These are phyloP conservation scores for Tichodroma muraria DNA, from an alignment of 2,113 vertebrate species.

Conservation along the genomic window DNA sequence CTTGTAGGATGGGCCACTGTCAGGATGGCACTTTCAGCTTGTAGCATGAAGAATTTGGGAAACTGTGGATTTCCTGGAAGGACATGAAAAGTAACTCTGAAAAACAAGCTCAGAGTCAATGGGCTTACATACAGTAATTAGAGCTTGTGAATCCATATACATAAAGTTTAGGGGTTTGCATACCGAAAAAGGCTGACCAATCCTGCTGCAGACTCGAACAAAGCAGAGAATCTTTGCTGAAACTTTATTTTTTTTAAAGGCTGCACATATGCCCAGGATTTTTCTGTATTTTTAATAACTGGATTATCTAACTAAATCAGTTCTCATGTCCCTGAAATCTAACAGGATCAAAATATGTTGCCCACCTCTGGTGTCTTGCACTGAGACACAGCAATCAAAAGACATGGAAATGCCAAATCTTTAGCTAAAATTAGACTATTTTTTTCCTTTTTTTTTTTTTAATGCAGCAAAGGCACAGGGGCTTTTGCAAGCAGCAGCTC, in stretches of 20 bases:
- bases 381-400: neutral
- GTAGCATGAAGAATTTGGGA: neutral
- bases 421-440: neutral
- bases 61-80: neutral
- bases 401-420: neutral
- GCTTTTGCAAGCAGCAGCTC: neutral
- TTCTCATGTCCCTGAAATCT: neutral
- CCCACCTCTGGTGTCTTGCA: neutral
- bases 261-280: neutral
- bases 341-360: neutral
- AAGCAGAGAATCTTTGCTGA: neutral
- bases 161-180: neutral
- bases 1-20: neutral
- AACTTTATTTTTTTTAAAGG: neutral
- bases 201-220: neutral
- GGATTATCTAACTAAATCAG: neutral
- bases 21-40: neutral
- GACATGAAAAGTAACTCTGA: neutral
- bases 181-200: neutral
- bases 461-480: neutral
- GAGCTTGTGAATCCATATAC: neutral
- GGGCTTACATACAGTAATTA: neutral
- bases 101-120: neutral
- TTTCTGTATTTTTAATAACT: neutral
- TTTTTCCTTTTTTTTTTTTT: neutral